Evolutionary conservation across 2,797 vertebrate genomes (phyloP).

Genomic region (Chrosomus eos): DNA sequence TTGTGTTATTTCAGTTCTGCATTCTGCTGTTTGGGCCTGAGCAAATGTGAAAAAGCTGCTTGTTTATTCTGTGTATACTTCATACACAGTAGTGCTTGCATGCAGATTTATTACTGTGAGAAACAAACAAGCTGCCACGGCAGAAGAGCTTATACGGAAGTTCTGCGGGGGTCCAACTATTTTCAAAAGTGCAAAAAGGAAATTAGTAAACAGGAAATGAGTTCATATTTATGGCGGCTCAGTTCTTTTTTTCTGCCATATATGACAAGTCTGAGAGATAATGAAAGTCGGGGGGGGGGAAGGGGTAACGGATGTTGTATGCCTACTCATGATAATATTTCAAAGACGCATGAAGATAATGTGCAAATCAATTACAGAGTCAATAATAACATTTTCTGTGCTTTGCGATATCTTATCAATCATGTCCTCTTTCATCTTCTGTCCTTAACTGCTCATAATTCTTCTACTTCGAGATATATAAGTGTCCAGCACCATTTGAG

Average conservation of each 20-base stretch:
- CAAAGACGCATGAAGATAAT: background rate
- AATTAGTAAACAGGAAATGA: constrained; percentile 38
- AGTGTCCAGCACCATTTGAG: background rate
- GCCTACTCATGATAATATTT: background rate
- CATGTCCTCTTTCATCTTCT: background rate
- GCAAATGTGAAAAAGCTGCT: background rate
- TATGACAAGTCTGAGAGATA: constrained; percentile 2
- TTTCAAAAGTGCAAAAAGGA: constrained; percentile 16
- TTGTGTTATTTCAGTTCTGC: background rate
- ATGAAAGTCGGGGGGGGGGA: background rate
- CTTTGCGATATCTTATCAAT: background rate
- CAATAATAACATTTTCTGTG: background rate
- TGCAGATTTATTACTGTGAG: constrained; percentile 38
- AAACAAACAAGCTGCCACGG: background rate
- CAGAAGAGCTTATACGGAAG: background rate
- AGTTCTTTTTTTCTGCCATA: background rate
- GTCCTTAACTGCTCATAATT: background rate
- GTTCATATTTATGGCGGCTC: background rate
- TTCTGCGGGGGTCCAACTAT: background rate
- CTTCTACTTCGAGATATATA: background rate
- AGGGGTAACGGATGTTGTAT: background rate
- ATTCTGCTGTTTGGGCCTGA: background rate
- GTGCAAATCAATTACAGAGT: background rate
- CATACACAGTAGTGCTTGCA: background rate
- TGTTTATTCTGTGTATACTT: background rate